Percentiles rank a stretch among this genome's conserved stretches.
These are phyloP conservation scores for Danaus melanippus DNA, from an alignment of 1,140 invertebrate genomes.

Conservation along the genomic window DNA sequence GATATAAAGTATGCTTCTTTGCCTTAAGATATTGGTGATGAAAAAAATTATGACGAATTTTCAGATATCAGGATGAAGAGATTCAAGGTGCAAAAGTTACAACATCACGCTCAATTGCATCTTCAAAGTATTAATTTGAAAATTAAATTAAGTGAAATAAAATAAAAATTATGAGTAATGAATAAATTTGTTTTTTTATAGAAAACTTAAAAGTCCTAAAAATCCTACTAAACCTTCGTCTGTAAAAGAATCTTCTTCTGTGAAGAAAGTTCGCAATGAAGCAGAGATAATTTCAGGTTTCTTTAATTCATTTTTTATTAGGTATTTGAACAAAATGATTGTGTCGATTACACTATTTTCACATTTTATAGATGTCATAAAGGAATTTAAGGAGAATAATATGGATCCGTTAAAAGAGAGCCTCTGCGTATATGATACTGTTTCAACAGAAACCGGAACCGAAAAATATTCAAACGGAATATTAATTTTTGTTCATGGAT, in stretches of 20 bases:
- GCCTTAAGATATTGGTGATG: slow-evolving; percentile 3
- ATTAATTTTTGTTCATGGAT: slow-evolving; percentile 53
- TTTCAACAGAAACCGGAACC: slow-evolving; percentile 11
- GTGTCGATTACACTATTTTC: background rate
- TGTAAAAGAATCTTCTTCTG: slow-evolving; percentile 20
- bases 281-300: slow-evolving; percentile 53
- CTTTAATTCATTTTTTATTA: background rate
- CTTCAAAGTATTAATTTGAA: slow-evolving; percentile 29
- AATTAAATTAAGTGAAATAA: background rate
- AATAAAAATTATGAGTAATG: background rate
- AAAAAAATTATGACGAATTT: slow-evolving; percentile 9
- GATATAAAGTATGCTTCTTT: slow-evolving; percentile 3
- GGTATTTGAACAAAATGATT: background rate
- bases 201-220: slow-evolving; percentile 50
- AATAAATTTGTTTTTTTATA: background rate
- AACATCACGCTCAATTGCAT: slow-evolving; percentile 15
- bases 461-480: slow-evolving; percentile 44
- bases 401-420: slow-evolving; percentile 51
- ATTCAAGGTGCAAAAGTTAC: slow-evolving; percentile 27
- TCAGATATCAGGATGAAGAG: slow-evolving; percentile 41
- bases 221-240: slow-evolving; percentile 18
- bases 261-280: slow-evolving; percentile 43
- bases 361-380: slow-evolving; percentile 43
- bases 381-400: slow-evolving; percentile 37
- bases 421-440: slow-evolving; percentile 30